These are phyloP conservation scores for Rhinoraja longicauda DNA, from an alignment of 2,797 vertebrate species.

Conservation along the genomic window DNA sequence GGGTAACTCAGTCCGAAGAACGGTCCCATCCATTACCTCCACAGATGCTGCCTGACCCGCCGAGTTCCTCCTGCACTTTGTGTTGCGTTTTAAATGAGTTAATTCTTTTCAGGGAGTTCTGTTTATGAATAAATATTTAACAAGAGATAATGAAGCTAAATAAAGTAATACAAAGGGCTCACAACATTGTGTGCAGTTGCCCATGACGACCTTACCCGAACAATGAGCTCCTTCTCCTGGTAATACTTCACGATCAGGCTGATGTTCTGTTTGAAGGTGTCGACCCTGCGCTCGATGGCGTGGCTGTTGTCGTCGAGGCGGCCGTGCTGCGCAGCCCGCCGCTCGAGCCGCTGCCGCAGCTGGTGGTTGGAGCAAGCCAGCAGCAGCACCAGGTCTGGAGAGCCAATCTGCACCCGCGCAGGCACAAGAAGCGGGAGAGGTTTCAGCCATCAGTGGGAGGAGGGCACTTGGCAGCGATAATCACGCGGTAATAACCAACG, in stretches of 20 bases:
- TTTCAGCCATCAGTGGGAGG: not conserved
- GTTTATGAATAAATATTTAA: not conserved
- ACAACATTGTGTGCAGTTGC: not conserved
- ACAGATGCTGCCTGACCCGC: too few relatives aligned
- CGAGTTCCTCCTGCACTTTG: too few relatives aligned
- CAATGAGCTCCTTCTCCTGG: conserved; percentile 36
- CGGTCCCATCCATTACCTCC: too few relatives aligned
- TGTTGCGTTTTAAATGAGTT: not conserved
- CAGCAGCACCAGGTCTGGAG: conserved; percentile 25
- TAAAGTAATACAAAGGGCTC: not conserved
- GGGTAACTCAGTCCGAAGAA: too few relatives aligned
- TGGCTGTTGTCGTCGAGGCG: conserved; percentile 4
- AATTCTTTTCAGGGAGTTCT: not conserved
- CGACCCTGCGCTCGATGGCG: conserved; percentile 19
- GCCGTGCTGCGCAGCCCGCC: not conserved
- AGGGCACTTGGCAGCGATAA: not conserved
- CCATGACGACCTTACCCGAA: not conserved
- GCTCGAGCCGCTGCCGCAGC: conserved; percentile 11
- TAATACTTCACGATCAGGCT: conserved; percentile 29
- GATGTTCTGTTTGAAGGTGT: conserved; percentile 36
- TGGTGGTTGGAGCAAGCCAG: conserved; percentile 16
- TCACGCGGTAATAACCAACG: not conserved
- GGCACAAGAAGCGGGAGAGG: not conserved
- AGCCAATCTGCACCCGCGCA: not conserved
- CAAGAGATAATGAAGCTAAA: too few relatives aligned